Evolutionary conservation across 2,113 vertebrate genomes (phyloP).

Genomic region (Psilopsiagon aurifrons): DNA sequence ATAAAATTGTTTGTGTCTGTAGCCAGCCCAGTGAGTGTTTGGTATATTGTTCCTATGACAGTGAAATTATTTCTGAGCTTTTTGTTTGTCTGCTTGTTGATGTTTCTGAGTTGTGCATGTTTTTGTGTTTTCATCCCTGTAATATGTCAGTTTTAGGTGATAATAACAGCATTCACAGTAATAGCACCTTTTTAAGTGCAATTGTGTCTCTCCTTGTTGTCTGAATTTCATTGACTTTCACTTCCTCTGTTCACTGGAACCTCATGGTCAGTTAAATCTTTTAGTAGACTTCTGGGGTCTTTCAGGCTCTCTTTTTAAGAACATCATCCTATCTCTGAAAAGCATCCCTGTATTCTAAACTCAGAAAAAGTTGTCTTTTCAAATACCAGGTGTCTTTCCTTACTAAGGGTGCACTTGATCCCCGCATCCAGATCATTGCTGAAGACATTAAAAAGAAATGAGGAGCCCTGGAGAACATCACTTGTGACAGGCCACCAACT

Average conservation of each 20-base stretch:
- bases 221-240: neutral
- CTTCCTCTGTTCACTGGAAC: neutral
- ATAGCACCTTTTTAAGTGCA: neutral
- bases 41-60: neutral
- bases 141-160: neutral
- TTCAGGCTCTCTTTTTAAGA: neutral
- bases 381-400: neutral
- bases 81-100: neutral
- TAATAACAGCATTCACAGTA: neutral
- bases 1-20: neutral
- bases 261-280: neutral
- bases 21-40: neutral
- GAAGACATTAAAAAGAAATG: neutral
- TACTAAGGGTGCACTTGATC: neutral
- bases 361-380: neutral
- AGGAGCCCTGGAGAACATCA: neutral
- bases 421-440: neutral
- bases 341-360: neutral
- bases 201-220: neutral
- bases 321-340: neutral
- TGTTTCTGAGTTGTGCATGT: neutral
- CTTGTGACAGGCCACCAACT: neutral
- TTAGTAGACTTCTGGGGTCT: neutral
- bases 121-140: neutral
- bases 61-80: neutral